Base-by-base conservation (phyloP, 2,797 vertebrate genomes). In the Octomys mimax region DNA sequence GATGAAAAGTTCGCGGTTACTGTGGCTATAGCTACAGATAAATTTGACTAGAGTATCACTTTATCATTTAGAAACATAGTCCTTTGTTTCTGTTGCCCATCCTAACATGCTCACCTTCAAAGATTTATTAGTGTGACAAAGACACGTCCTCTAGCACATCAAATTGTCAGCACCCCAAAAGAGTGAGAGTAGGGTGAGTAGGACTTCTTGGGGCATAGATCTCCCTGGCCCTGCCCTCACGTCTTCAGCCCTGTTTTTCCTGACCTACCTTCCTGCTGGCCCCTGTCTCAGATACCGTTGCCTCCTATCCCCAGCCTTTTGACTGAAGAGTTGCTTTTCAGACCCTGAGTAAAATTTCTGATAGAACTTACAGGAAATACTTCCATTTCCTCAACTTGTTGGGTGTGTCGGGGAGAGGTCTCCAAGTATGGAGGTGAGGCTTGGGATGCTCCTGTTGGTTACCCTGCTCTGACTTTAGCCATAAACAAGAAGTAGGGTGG, bases 11-110 rank as follows among this genome's bases (percentile, higher is more conserved):
- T 89, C 81, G 16, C 78, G 62, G 89, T 92, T 94, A 36, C 71
- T 90, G 26, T 87, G 68, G 57, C 57, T 33, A 13, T 94, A 73
- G 80, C 85, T 66, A 6, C 42, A 94, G 82, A 80, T 92, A 77
- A 19, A 75, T 92, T 87, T 95, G 78, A 91, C 68, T 59, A 22
- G 83, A 64, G 54, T 73, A 77, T 80, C 93, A 66, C 52, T 89
- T 78, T 95, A 71, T 96, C 46, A 12, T 85, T 87, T 90, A 59
- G 80, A 95, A 96, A 89, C 79, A 91, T 62, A 96, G 18, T 54
- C 22, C 66, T 86, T 96, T 93, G 75, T 95, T 96, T 95, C 73
- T 93, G 86, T 80, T 86, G 21, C 91, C 73, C 78, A 21, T 92
- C 70, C 93, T 96, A 62, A 96, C 64, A 84, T 66, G 42, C 79